Conservation (phyloP, 1,140 invertebrate genomes). For the Drosophila orosa region DNA sequence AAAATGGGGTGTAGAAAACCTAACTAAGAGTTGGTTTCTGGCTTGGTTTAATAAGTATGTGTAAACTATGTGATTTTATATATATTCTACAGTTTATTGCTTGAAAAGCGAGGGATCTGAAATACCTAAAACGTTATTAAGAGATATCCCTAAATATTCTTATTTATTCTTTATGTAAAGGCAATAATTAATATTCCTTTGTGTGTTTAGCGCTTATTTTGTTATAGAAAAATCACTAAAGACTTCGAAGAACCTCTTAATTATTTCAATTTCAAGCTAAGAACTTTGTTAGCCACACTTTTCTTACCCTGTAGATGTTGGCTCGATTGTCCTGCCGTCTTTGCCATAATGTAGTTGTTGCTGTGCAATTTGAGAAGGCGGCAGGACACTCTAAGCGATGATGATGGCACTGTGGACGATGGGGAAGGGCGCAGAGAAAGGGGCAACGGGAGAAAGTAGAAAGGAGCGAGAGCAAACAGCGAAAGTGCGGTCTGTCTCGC, state of each 20-base stretch:
- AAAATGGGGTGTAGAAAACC: background rate
- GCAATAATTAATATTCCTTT: background rate
- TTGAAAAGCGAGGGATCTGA: too few species aligned
- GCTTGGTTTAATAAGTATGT: background rate
- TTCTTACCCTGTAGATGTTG: conserved; percentile 35
- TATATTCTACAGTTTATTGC: background rate
- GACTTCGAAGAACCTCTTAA: rapidly evolving
- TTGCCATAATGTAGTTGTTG: conserved; percentile 56
- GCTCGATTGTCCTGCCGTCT: conserved; percentile 40
- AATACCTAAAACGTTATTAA: background rate
- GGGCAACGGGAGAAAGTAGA: conserved; percentile 1
- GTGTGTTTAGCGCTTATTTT: background rate
- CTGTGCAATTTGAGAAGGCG: conserved; percentile 76
- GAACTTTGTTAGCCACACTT: background rate
- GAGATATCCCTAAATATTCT: background rate
- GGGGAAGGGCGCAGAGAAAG: conserved; percentile 11
- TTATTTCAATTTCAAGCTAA: rapidly evolving
- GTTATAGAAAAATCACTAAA: too few species aligned
- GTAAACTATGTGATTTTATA: background rate
- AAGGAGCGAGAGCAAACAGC: conserved; percentile 52
- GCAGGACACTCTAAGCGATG: conserved; percentile 59
- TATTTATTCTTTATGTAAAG: background rate
- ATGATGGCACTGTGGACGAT: conserved; percentile 34
- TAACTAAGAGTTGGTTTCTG: too few species aligned
- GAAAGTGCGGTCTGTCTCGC: conserved; percentile 43